These are phyloP conservation scores for Donacobius atricapilla DNA, from an alignment of 2,113 vertebrate species.

Conservation along the genomic window DNA sequence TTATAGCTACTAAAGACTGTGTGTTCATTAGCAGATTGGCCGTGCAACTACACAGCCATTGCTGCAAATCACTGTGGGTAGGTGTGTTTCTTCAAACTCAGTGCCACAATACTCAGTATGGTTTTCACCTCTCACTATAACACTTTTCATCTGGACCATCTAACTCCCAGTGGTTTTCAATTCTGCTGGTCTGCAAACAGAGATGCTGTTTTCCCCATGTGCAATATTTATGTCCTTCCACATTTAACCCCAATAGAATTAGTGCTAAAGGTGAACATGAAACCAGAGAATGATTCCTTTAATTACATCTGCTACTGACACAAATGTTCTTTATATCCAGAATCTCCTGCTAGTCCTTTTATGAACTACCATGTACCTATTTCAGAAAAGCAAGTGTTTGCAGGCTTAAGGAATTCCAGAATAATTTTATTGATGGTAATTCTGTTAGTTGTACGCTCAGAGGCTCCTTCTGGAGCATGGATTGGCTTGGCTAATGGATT, in stretches of 20 bases:
- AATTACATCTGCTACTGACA: constrained; percentile 29
- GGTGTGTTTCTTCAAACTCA: background rate
- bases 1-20: background rate
- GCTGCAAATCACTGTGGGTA: background rate
- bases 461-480: background rate
- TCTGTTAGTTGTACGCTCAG: constrained; percentile 11
- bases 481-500: constrained; percentile 51
- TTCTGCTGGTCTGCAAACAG: background rate
- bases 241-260: background rate
- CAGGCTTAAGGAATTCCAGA: constrained; percentile 5
- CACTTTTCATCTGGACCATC: constrained; percentile 43
- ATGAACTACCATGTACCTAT: background rate
- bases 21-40: background rate
- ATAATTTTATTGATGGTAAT: constrained; percentile 8
- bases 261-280: constrained; percentile 40
- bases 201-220: background rate
- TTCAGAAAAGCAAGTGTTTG: background rate
- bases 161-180: background rate
- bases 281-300: background rate
- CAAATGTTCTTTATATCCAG: constrained; percentile 16
- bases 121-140: background rate
- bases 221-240: background rate
- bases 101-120: background rate
- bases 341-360: background rate
- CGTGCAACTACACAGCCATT: background rate